Conservation (phyloP, 2,113 vertebrate genomes). For the Neolamprologus variostigma region DNA sequence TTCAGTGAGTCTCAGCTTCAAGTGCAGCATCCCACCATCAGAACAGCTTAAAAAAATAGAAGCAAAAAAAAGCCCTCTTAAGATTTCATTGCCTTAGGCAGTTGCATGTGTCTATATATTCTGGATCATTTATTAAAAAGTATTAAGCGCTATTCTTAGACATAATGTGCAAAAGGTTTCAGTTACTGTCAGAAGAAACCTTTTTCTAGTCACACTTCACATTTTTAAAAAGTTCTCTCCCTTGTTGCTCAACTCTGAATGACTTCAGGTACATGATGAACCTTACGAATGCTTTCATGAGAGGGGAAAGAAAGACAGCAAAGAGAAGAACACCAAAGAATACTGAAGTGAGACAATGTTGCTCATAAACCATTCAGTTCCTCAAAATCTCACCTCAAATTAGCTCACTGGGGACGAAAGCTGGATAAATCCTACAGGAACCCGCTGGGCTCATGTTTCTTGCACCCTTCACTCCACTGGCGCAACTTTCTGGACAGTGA, state of each 20-base stretch:
- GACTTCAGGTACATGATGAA: background rate
- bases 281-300: background rate
- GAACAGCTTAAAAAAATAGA: background rate
- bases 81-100: background rate
- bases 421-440: background rate
- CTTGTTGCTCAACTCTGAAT: background rate
- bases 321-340: background rate
- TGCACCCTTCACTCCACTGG: constrained; percentile 17
- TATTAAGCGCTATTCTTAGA: background rate
- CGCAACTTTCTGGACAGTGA: constrained; percentile 32
- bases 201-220: background rate
- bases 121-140: background rate
- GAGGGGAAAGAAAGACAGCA: background rate
- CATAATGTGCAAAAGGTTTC: background rate
- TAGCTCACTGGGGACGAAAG: constrained; percentile 52
- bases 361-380: constrained; percentile 37
- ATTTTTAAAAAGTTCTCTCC: background rate
- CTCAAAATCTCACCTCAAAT: constrained; percentile 55
- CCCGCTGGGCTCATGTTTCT: constrained; percentile 10
- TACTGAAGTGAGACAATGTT: background rate
- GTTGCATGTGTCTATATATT: background rate
- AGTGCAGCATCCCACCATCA: background rate
- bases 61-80: background rate
- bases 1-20: background rate
- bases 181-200: background rate